Evolutionary conservation across 2,888 invertebrate species (phyloP), one percentile per base, ranked within the genome.

Genomic region (Dusona sp.): DNA sequence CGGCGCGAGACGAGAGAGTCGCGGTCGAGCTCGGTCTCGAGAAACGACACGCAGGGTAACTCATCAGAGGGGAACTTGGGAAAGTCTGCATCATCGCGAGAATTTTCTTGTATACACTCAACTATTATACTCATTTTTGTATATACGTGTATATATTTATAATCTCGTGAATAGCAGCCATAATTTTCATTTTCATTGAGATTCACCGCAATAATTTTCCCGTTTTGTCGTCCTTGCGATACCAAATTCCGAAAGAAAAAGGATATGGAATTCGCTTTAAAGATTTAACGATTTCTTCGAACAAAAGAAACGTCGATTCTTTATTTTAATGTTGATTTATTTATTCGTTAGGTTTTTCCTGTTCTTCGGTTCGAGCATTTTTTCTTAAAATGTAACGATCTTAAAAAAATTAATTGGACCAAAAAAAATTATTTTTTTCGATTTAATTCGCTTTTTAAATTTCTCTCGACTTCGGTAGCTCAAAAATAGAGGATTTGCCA

Each of bases 51-150:
- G 91, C 91, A 91, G 91, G 91, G 91, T 91, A 87, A 91, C 84
- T 90, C 92, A 92, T 90, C 92, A 89, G 91, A 92, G 92, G 92
- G 92, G 92, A 92, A 92, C 92, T 68, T 74, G 90, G 91, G 92
- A 92, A 92, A 92, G 91, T 90, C 88, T n/a, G 68, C 68, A 90
- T 89, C 86, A 77, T 78, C 77, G 68, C 82, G 51, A 48, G 67
- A 70, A 70, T 75, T 61, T 73, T 81, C 81, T 73, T 67, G 13
- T 25, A 29, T 45, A 25, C n/a, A 54, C 42, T 36, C 29, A 36
- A 13, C 38, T 25, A 29, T 65, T 77, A 65, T 48, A 36, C 48
- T 36, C 51, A 22, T 33, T 25, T 67, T 42, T 64, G 22, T 51
- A 67, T 45, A 65, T 42, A 79, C n/a, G 70, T 36, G 48, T 48